Evolutionary conservation across 2,888 invertebrate genomes (phyloP).

Genomic region (Nysson spinosus): DNA sequence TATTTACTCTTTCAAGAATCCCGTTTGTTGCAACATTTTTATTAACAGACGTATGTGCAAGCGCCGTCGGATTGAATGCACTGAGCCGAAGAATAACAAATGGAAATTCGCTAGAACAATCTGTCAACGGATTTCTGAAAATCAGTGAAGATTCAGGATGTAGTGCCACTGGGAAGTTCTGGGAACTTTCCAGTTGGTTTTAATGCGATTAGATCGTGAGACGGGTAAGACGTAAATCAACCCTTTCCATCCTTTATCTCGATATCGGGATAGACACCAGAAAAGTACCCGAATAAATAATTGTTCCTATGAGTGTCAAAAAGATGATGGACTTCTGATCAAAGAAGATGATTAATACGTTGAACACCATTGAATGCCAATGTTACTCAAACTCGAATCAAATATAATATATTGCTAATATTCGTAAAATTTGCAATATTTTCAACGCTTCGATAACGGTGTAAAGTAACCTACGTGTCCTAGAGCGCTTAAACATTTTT

Average conservation of each 20-base stretch:
- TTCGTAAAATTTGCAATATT: too few species aligned
- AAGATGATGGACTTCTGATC: neutral
- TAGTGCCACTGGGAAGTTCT: conserved; percentile 22
- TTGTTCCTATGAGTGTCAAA: conserved; percentile 19
- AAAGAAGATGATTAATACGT: conserved; percentile 13
- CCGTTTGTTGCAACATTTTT: too few species aligned
- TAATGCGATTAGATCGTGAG: conserved; percentile 59
- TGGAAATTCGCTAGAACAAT: conserved; percentile 25
- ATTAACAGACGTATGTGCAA: too few species aligned
- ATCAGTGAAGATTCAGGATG: conserved; percentile 36
- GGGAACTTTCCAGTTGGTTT: conserved; percentile 62
- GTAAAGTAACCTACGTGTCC: too few species aligned
- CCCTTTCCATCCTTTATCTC: conserved; percentile 14
- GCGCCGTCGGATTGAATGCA: too few species aligned
- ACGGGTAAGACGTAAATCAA: conserved; percentile 44
- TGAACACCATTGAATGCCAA: too few species aligned
- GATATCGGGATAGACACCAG: conserved; percentile 26
- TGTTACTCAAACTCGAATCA: too few species aligned
- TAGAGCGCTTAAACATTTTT: too few species aligned
- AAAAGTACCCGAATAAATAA: conserved; percentile 33
- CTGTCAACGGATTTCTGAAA: conserved; percentile 41
- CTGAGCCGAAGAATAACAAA: conserved; percentile 2
- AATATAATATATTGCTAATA: too few species aligned
- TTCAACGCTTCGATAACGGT: too few species aligned
- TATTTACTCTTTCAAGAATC: too few species aligned